phyloP scores from a whole-genome alignment of 2,888 invertebrate genomes.

The Drosophila pseudotalamancana region DNA sequence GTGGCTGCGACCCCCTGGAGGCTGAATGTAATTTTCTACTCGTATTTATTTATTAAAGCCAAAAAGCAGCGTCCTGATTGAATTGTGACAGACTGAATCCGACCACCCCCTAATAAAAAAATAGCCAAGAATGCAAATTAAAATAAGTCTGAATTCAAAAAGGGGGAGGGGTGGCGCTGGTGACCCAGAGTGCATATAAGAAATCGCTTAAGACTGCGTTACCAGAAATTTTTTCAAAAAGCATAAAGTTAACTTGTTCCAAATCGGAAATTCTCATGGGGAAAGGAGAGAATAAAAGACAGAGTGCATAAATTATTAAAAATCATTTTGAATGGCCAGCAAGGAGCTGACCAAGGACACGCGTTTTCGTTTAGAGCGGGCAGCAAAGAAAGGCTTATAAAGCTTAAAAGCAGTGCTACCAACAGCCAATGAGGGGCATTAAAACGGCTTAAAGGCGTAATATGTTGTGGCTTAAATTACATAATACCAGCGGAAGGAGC shows the following conservation, averaged over 20 bases:
- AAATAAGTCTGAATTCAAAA: constrained; percentile 40
- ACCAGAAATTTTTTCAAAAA: constrained; percentile 25
- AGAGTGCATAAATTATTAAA: constrained; percentile 52
- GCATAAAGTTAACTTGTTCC: constrained; percentile 35
- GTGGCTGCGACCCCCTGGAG: constrained; percentile 60
- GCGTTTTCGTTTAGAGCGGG: constrained; percentile 3
- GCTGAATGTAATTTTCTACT: constrained; percentile 73
- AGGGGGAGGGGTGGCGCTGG: not conserved
- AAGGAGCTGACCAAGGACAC: constrained; percentile 32
- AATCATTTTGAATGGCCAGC: constrained; percentile 18
- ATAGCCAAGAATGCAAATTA: constrained; percentile 71
- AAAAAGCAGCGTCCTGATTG: constrained; percentile 58
- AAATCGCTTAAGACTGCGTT: constrained; percentile 50
- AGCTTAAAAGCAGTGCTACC: constrained; percentile 44
- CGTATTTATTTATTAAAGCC: constrained; percentile 74
- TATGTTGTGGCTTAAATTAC: constrained; percentile 76
- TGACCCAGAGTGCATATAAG: constrained; percentile 45
- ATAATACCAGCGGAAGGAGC: constrained; percentile 44
- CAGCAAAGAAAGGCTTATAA: constrained; percentile 61
- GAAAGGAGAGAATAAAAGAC: constrained; percentile 17
- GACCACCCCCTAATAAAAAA: not conserved
- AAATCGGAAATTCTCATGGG: constrained; percentile 50
- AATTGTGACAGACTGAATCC: constrained; percentile 67
- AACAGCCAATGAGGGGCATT: constrained; percentile 70
- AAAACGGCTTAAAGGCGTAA: constrained; percentile 71